Evolutionary conservation across 2,888 invertebrate genomes (phyloP).

Genomic region (Atethmia centrago): DNA sequence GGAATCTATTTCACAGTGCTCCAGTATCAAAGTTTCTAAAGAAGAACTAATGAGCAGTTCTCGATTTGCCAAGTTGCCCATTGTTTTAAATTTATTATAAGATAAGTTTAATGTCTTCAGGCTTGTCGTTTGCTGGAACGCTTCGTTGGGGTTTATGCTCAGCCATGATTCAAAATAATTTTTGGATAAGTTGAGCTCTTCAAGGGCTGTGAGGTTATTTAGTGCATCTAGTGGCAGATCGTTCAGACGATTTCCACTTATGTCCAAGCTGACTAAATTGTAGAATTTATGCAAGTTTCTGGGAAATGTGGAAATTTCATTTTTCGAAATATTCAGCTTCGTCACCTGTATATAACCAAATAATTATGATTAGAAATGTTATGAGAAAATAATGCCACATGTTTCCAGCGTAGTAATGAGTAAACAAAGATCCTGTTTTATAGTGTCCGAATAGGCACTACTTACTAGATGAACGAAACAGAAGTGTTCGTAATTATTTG

Average conservation of each 20-base stretch:
- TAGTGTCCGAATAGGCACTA: not conserved
- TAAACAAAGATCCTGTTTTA: not conserved
- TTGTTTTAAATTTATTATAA: slow-evolving; percentile 90
- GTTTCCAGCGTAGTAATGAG: not conserved
- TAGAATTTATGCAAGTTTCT: slow-evolving; percentile 74
- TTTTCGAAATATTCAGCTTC: slow-evolving; percentile 92
- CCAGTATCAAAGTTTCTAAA: slow-evolving; percentile 91
- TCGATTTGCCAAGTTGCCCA: slow-evolving; percentile 86
- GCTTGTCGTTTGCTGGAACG: slow-evolving; percentile 86
- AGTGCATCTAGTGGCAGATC: slow-evolving; percentile 87
- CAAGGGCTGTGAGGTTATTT: slow-evolving; percentile 89
- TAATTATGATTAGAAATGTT: not conserved
- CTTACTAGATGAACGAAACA: not conserved
- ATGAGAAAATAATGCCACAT: not conserved
- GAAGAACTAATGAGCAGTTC: slow-evolving; percentile 91
- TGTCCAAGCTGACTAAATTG: slow-evolving; percentile 79
- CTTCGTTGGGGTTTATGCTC: slow-evolving; percentile 89
- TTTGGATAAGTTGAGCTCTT: slow-evolving; percentile 91
- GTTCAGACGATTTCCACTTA: slow-evolving; percentile 89
- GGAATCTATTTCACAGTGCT: slow-evolving; percentile 91
- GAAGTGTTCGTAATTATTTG: not conserved
- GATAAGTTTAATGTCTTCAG: slow-evolving; percentile 92
- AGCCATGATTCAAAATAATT: slow-evolving; percentile 92
- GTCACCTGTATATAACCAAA: slow-evolving; percentile 89
- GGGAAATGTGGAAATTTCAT: slow-evolving; percentile 91